Base-by-base conservation (phyloP, 37 sponge, comb jelly and placozoan species). In the Beroe ovata region DNA sequence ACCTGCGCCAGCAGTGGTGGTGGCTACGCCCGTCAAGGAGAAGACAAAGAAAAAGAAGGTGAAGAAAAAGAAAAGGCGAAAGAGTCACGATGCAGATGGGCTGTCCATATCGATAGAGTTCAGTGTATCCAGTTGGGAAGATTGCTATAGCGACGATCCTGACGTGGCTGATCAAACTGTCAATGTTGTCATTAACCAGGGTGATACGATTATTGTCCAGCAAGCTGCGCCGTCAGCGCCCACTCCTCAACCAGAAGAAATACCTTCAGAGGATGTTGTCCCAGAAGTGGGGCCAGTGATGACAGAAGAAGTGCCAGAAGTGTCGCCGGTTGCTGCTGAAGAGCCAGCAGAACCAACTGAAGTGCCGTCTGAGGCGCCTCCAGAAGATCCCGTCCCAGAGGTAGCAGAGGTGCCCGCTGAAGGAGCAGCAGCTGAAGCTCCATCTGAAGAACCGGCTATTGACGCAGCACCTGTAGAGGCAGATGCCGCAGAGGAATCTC, bases 1-100 rank as follows among this genome's bases (percentile, higher is more conserved):
- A 47, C 11, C 11, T 6, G 11, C 6, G 54, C 54, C 54, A 47
- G 16, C 3, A 34, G 69, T 33, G 25, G 69, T 11, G 69, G 36
- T 33, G 16, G 69, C 69, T 25, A 37, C 30, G 1, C 33, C 33
- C 4, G 35, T 30, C 69, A 66, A 66, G 30, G 28, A 61, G 63
- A 66, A 66, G 34, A 29, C 69, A 30, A 66, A 66, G 69, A 66
- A 66, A 37, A 66, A 66, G 69, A 66, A 77, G 84, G 84, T 77
- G 33, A 77, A 77, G 54, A 77, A 77, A 54, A 77, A 77, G 84
- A 77, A 77, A 54, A 77, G 25, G 84, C 39, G 38, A 54, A 37
- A 35, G 47, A n/a, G 21, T 4, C 35, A 77, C 38, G 33, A 77
- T 35, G 8, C n/a, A 20, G 84, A 77, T 42, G 84, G 84, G 26